Conservation (phyloP, 2,888 invertebrate genomes). For the Thymelicus sylvestris region DNA sequence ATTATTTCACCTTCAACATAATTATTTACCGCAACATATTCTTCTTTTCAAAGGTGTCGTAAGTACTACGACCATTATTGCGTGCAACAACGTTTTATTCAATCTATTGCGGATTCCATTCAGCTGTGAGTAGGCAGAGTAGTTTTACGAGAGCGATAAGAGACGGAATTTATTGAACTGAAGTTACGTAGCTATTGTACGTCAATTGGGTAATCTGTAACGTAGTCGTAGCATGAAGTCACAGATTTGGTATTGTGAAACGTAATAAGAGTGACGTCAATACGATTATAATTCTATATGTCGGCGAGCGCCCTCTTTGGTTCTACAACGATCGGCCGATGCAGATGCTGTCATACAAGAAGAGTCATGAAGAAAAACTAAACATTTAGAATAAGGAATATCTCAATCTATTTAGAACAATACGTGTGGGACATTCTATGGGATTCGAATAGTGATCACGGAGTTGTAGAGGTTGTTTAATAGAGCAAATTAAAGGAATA, state of each 20-base stretch:
- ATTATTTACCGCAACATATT: neutral
- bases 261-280: constrained; percentile 18
- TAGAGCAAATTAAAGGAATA: too few species aligned
- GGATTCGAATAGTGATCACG: too few species aligned
- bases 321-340: too few species aligned
- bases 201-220: constrained; percentile 29
- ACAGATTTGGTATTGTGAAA: neutral
- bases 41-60: constrained; percentile 19
- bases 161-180: constrained; percentile 41
- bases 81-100: constrained; percentile 62
- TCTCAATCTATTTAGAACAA: too few species aligned
- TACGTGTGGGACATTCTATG: too few species aligned
- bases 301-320: neutral
- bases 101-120: constrained; percentile 53
- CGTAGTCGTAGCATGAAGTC: constrained; percentile 5
- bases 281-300: neutral
- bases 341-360: too few species aligned
- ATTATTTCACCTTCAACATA: neutral
- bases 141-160: constrained; percentile 42
- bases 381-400: too few species aligned
- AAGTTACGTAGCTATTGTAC: constrained; percentile 37
- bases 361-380: too few species aligned
- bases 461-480: too few species aligned
- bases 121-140: constrained; percentile 49
- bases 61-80: constrained; percentile 51